These are phyloP conservation scores for Acronicta aceris DNA, from an alignment of 2,888 invertebrate genomes.

Conservation along the genomic window DNA sequence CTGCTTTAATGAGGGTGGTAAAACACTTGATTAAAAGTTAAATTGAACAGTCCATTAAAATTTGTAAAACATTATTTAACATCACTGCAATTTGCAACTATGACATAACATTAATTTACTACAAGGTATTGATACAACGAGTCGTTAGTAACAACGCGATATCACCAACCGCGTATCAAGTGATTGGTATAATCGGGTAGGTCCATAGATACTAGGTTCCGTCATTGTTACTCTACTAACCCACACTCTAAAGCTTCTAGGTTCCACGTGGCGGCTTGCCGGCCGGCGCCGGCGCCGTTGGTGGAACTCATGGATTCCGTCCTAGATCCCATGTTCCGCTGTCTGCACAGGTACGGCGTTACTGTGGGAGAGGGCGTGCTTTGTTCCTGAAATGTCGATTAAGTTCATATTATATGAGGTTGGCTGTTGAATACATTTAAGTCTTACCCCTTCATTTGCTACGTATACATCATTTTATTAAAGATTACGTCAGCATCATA, in stretches of 20 bases:
- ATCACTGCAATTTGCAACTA: slow-evolving; percentile 17
- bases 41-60: slow-evolving; percentile 1
- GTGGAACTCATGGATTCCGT: slow-evolving; percentile 80
- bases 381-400: slow-evolving; percentile 75
- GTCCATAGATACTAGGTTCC: slow-evolving; percentile 51
- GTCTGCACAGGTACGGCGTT: slow-evolving; percentile 95
- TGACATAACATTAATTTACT: slow-evolving; percentile 27
- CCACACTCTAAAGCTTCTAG: slow-evolving; percentile 85
- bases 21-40: not conserved
- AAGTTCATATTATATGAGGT: slow-evolving; percentile 32
- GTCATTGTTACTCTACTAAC: slow-evolving; percentile 69
- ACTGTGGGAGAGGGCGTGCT: slow-evolving; percentile 93
- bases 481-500: not conserved
- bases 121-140: slow-evolving; percentile 34
- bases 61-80: slow-evolving; percentile 24
- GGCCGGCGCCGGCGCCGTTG: slow-evolving; percentile 61
- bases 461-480: not conserved
- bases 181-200: slow-evolving; percentile 37
- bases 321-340: slow-evolving; percentile 91
- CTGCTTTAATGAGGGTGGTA: not conserved
- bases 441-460: not conserved
- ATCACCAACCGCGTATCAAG: slow-evolving; percentile 40
- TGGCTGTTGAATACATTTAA: not conserved
- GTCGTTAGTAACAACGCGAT: slow-evolving; percentile 30
- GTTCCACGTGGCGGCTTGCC: slow-evolving; percentile 70